Percentiles rank a stretch among this genome's conserved stretches.
These are phyloP conservation scores for Bucorvus abyssinicus DNA, from an alignment of 2,797 vertebrate species.

Conservation along the genomic window DNA sequence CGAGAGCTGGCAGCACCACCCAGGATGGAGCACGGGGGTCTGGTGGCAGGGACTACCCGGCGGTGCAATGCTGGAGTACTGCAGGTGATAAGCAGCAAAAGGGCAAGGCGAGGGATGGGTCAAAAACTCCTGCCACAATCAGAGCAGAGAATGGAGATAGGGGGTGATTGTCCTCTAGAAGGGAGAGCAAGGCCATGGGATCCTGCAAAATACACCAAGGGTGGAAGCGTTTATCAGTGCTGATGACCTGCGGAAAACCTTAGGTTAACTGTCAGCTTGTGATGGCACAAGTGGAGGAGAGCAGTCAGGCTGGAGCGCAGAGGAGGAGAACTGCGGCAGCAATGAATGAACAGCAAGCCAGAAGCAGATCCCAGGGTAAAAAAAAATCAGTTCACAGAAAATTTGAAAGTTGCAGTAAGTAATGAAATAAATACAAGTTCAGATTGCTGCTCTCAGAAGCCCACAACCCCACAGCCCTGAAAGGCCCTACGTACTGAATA, in stretches of 20 bases:
- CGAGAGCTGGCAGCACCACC: not conserved
- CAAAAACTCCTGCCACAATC: rapidly evolving
- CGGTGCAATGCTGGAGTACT: not conserved
- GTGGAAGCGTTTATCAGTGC: rapidly evolving
- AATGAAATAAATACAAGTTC: not conserved
- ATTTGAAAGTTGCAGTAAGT: not conserved
- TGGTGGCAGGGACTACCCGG: not conserved
- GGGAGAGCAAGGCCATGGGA: rapidly evolving
- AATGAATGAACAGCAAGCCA: not conserved
- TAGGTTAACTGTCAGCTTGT: not conserved
- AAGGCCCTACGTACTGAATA: not conserved
- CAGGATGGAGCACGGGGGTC: not conserved
- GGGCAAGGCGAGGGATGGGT: not conserved
- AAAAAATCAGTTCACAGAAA: not conserved
- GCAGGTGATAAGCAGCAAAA: not conserved
- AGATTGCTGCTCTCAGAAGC: not conserved
- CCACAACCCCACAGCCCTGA: not conserved
- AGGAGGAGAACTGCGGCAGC: not conserved
- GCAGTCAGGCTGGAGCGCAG: not conserved
- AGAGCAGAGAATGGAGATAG: not conserved
- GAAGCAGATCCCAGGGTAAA: not conserved
- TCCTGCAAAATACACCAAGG: not conserved
- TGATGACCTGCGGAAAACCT: not conserved
- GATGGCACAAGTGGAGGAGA: not conserved
- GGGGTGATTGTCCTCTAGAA: not conserved